These are phyloP conservation scores for Columba guinea DNA, from an alignment of 2,797 vertebrate genomes.

Conservation along the genomic window DNA sequence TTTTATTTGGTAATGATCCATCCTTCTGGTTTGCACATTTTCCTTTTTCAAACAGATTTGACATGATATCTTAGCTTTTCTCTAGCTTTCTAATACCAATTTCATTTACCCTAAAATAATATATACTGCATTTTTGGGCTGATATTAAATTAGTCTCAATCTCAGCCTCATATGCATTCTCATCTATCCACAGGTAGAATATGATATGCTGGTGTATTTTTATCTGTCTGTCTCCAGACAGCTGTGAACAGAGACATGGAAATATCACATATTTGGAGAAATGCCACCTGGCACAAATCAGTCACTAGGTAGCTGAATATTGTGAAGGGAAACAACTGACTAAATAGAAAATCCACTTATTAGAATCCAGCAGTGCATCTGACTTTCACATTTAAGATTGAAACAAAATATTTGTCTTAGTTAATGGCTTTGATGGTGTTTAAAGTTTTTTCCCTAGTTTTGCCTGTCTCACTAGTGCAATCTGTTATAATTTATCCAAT, in stretches of 20 bases:
- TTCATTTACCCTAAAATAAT: background rate
- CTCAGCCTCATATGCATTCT: background rate
- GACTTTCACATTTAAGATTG: background rate
- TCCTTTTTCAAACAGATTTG: background rate
- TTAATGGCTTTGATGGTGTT: background rate
- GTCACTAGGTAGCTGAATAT: conserved; percentile 54
- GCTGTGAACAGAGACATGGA: conserved; percentile 64
- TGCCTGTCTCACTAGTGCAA: background rate
- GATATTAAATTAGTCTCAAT: conserved; percentile 10
- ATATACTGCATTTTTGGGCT: background rate
- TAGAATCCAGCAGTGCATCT: conserved; percentile 30
- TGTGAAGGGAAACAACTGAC: conserved; percentile 52
- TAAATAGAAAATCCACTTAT: conserved; percentile 58
- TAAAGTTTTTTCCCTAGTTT: background rate
- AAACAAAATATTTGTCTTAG: conserved; percentile 50
- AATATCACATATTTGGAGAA: conserved; percentile 67
- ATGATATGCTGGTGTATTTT: conserved; percentile 51
- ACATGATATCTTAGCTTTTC: background rate
- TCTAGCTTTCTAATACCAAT: background rate
- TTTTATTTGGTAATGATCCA: background rate
- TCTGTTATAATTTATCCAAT: background rate
- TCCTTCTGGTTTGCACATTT: background rate
- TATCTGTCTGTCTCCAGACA: conserved; percentile 68
- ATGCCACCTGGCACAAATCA: conserved; percentile 66
- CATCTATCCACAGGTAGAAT: conserved; percentile 39